Conservation (phyloP, 2,888 invertebrate genomes). For the Noctuana brunneofusca region DNA sequence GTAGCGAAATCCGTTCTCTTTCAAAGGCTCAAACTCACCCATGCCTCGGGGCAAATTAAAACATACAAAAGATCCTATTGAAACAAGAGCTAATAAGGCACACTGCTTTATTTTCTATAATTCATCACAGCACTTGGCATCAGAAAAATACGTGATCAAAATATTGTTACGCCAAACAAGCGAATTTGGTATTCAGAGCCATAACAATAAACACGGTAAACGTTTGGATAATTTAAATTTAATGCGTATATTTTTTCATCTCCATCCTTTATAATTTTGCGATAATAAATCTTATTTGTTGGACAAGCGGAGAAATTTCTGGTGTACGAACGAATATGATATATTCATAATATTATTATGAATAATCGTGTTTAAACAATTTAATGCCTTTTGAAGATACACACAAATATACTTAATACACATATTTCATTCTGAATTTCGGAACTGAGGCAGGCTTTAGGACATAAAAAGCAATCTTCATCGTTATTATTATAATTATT, state of each 20-base stretch:
- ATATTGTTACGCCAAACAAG: conserved; percentile 16
- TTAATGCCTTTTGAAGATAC: not conserved
- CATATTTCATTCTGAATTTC: no score
- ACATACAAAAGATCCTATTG: not conserved
- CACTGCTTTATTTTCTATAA: conserved; percentile 1
- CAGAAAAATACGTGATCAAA: conserved; percentile 28
- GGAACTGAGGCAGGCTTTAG: no score
- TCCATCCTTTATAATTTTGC: conserved; percentile 28
- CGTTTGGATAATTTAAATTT: conserved; percentile 35
- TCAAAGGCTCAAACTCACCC: no score
- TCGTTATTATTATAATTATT: no score
- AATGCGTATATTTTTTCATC: conserved; percentile 34
- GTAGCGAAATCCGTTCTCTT: not conserved
- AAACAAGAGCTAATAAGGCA: not conserved
- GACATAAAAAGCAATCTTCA: no score
- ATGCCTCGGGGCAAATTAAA: not conserved
- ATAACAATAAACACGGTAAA: conserved; percentile 34
- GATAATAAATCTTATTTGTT: conserved; percentile 27
- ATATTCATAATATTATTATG: no score
- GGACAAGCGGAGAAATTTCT: conserved; percentile 18
- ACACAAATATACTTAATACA: no score
- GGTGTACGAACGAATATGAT: not conserved
- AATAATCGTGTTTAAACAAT: not conserved
- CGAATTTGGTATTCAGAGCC: conserved; percentile 29
- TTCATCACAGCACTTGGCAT: not conserved